A percentile compares a stretch with the other conserved stretches of the same genome.
Conservation (phyloP, 2,888 invertebrate species). For the Penaeus monodon region DNA sequence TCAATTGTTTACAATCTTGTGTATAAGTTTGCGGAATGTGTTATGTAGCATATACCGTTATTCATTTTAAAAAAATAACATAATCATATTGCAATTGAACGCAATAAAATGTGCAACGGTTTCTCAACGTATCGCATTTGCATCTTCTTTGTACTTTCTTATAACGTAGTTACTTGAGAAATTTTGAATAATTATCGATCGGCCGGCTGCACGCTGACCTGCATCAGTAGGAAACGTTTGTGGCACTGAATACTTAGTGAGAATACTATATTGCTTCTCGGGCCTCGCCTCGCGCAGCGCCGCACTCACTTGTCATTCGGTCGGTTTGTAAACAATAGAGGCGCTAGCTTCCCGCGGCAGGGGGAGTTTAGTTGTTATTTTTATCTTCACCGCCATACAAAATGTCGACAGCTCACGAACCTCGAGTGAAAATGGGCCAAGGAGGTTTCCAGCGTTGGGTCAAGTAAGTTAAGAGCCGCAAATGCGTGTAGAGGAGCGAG, state of each 20-base stretch:
- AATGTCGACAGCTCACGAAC: conserved; percentile 42
- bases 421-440: conserved; percentile 3
- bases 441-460: conserved; percentile 56
- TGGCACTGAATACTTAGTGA: background rate
- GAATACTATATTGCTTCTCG: background rate
- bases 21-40: too few relatives aligned
- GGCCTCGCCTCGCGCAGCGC: conserved; percentile 5
- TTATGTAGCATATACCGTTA: too few relatives aligned
- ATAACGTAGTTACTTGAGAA: too few relatives aligned
- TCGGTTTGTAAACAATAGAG: conserved; percentile 62
- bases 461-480: conserved; percentile 39
- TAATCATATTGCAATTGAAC: too few relatives aligned
- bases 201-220: too few relatives aligned
- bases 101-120: too few relatives aligned
- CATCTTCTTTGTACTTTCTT: too few relatives aligned
- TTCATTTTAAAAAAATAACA: too few relatives aligned
- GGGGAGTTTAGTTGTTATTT: conserved; percentile 39
- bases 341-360: conserved; percentile 43
- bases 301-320: conserved; percentile 29
- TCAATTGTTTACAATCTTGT: too few relatives aligned
- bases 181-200: too few relatives aligned
- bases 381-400: conserved; percentile 11
- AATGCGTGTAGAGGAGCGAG: background rate
- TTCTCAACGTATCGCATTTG: too few relatives aligned
- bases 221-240: background rate